Base-by-base conservation (phyloP, 2,797 vertebrate genomes). In the Podarcis siculus region DNA sequence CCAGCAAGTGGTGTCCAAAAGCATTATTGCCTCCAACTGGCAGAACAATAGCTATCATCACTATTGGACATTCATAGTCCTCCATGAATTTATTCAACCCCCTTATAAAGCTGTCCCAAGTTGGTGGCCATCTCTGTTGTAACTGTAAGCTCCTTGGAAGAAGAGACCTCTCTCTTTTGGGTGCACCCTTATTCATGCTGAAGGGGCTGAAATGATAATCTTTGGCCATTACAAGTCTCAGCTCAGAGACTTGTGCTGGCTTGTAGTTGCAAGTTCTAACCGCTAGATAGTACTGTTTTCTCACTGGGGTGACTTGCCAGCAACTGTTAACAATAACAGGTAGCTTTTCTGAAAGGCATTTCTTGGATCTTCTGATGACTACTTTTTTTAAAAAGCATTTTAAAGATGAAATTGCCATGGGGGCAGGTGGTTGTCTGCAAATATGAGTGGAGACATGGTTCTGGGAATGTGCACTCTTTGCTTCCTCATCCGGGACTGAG, bases 281-380 rank as follows among this genome's bases (percentile, higher is more conserved):
- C 87, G 10, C 77, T 66, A 89, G 87, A 13, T 30, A 9, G 87
- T 39, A 66, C 17, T 19, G 19, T 37, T 89, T 80, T 15, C 67
- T 49, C 58, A 66, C 23, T 42, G 8, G 37, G 49, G 7, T 23
- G 19, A 3, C n/a, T 12, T 5, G 35, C 3, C 3, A 6, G 2
- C 0, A 0, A 66, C 7, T 4, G 4, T 30, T 64, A 23, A 30
- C 35, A 21, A 7, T 8, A 27, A 55, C 13, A 1, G 12, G 3
- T 9, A 77, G 10, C 25, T 35, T 30, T 25, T 64, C 35, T 32
- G 17, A 73, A 37, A 64, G 19, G 71, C 30, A 32, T n/a, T 17
- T 5, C 2, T 17, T 72, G n/a, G 71, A 32, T 72, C 1, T 32
- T 78, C 42, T 78, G 42, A 1, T 3, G 5, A 15, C 5, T 4